These are phyloP conservation scores for Campoplex nolae DNA, from an alignment of 2,888 invertebrate genomes.

Conservation along the genomic window DNA sequence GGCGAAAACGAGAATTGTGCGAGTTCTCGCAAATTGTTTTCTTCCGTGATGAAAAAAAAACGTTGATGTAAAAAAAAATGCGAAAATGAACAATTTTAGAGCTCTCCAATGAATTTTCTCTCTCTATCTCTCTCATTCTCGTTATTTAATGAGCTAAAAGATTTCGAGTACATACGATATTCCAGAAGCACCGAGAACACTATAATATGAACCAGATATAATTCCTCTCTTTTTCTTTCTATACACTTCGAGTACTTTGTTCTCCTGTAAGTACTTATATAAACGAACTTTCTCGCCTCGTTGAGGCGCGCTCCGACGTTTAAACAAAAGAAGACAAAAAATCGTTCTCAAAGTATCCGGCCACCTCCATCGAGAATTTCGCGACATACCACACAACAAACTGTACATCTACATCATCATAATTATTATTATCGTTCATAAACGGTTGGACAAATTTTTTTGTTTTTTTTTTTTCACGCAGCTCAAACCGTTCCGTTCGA, in stretches of 20 bases:
- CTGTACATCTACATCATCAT: slow-evolving; percentile 17
- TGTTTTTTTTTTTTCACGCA: too few relatives aligned
- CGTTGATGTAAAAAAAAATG: neutral
- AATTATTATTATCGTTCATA: slow-evolving; percentile 9
- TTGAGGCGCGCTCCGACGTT: slow-evolving; percentile 3
- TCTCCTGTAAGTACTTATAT: slow-evolving; percentile 17
- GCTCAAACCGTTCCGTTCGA: neutral
- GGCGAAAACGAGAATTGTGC: neutral
- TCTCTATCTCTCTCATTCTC: neutral
- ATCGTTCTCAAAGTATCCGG: neutral
- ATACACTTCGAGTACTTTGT: slow-evolving; percentile 16
- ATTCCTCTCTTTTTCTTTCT: slow-evolving; percentile 33
- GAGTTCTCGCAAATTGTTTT: neutral
- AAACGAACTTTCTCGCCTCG: slow-evolving; percentile 60
- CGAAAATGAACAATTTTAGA: slow-evolving; percentile 1
- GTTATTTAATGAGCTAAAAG: neutral
- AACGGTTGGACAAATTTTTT: slow-evolving; percentile 1
- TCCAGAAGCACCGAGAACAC: slow-evolving; percentile 2
- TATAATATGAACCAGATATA: neutral
- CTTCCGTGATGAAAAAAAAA: neutral
- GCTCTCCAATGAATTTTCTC: neutral
- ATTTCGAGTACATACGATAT: neutral
- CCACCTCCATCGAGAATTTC: neutral
- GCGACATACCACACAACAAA: neutral
- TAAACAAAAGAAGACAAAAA: slow-evolving; percentile 22